Base-by-base conservation (phyloP, 2,888 invertebrate species). In the Cheilosia scutellata region DNA sequence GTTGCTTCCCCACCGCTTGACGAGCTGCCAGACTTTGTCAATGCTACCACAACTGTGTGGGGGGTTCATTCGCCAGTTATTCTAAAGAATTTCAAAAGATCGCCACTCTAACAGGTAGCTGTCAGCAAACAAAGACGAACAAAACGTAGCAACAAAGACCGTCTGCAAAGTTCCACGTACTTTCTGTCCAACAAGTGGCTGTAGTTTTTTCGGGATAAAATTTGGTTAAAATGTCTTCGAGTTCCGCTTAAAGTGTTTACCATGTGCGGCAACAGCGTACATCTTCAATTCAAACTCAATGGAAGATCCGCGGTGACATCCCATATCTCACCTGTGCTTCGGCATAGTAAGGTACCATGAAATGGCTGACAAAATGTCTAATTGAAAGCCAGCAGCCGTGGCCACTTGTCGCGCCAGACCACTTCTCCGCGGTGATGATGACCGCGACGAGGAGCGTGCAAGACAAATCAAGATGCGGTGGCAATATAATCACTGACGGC, bases 331-430 rank as follows among this genome's bases (percentile, higher is more conserved):
- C 86, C 82, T 86, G 86, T 60, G 51, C 57, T 76, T 57, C 37
- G 37, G 37, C 37, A 37, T 3, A 37, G 37, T 37, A 11, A 29
- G 66, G 74, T 74, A 58, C 58, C 82, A 49, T 86, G 77, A 82
- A 76, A 82, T 79, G 70, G 55, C 79, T 84, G 79, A 84, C 79
- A 84, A 79, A 84, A 79, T 86, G 86, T 60, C 63, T 72, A 82
- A 86, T 82, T 72, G 66, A 86, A 62, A 66, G 76, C 16, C 68
- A 78, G 37, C 53, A 65, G 76, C 63, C 58, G 65, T 29, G 72
- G 70, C 66, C 86, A 86, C 86, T 86, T 86, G 86, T 86, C 80
- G 82, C 68, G 55, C 51, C 82, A 72, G 71, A 77, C 86, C 76
- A 86, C 86, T 82, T 86, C 57, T 72, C 31, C 47, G 20, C 58